Evolutionary conservation across 2,113 vertebrate species (phyloP).

Genomic region (Ovis aries): ARS-UI_Ramb_v3.0 NC_056056.1:102926501-102927000

Average conservation of each 20-base stretch:
- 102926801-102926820: background rate
- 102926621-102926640: background rate
- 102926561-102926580: background rate
- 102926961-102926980: background rate
- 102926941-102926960: background rate
- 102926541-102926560: rapidly evolving
- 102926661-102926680: background rate
- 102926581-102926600: rapidly evolving
- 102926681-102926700: too few species aligned
- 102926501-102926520: background rate
- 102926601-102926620: background rate
- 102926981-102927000: background rate
- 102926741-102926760: background rate
- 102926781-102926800: background rate
- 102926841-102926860: background rate
- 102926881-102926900: background rate
- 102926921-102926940: background rate
- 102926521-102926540: background rate
- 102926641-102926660: background rate
- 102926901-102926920: background rate
- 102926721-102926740: background rate
- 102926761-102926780: background rate
- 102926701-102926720: background rate
- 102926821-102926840: background rate
- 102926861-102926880: background rate